Conservation (phyloP, 2,888 invertebrate genomes). For the Lysandra coridon region DNA sequence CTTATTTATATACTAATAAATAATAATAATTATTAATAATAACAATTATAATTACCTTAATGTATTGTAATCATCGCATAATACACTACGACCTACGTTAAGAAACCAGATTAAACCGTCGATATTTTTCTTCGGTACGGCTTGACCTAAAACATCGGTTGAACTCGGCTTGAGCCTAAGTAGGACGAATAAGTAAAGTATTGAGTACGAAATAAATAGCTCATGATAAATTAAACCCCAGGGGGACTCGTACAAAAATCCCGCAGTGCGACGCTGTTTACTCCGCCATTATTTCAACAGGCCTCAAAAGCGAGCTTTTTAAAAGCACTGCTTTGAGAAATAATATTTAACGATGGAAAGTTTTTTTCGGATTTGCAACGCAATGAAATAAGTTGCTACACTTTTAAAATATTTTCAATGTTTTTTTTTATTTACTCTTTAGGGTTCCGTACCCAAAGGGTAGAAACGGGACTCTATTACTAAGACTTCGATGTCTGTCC, state of each 20-base stretch:
- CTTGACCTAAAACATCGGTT: background rate
- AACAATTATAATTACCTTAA: too few relatives aligned
- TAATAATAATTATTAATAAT: too few relatives aligned
- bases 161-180: background rate
- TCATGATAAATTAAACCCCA: slow-evolving; percentile 25
- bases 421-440: background rate
- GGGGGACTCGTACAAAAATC: slow-evolving; percentile 3
- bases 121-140: background rate
- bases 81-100: too few relatives aligned
- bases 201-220: slow-evolving; percentile 21
- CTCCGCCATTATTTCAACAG: slow-evolving; percentile 21
- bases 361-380: background rate
- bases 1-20: background rate
- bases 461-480: too few relatives aligned
- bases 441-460: too few relatives aligned
- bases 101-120: background rate
- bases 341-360: slow-evolving; percentile 24
- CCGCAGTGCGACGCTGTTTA: slow-evolving; percentile 29
- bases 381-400: slow-evolving; percentile 11
- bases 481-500: too few relatives aligned
- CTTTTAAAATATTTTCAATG: background rate
- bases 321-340: slow-evolving; percentile 15
- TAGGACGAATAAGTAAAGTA: slow-evolving; percentile 2
- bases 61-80: too few relatives aligned
- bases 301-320: slow-evolving; percentile 12